Evolutionary conservation across 2,888 invertebrate genomes (phyloP).

Genomic region (Amphipoea oculea): DNA sequence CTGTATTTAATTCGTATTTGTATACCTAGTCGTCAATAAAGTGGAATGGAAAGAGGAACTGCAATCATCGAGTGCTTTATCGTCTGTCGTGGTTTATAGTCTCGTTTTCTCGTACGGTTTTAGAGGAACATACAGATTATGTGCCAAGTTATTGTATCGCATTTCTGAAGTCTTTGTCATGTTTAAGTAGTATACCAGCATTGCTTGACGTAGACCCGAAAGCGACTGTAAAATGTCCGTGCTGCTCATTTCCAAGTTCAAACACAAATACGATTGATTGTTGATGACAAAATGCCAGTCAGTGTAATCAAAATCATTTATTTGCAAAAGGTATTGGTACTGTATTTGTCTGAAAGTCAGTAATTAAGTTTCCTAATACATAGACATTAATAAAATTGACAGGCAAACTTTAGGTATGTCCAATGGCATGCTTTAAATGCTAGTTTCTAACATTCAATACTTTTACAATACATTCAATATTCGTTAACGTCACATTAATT

Average conservation of each 20-base stretch:
- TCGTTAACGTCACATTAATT: neutral
- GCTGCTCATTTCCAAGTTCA: neutral
- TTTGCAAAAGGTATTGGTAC: neutral
- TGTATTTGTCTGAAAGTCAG: neutral
- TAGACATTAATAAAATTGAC: neutral
- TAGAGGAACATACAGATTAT: neutral
- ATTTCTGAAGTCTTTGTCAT: neutral
- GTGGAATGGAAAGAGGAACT: neutral
- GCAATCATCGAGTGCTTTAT: neutral
- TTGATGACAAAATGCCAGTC: neutral
- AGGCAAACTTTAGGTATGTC: neutral
- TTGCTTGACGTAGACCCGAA: neutral
- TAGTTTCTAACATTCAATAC: neutral
- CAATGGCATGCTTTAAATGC: neutral
- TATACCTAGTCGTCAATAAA: neutral
- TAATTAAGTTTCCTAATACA: neutral
- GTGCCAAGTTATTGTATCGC: neutral
- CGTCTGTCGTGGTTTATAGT: neutral
- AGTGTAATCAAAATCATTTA: neutral
- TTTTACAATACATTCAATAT: neutral
- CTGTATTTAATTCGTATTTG: slow-evolving; percentile 9
- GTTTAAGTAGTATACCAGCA: neutral
- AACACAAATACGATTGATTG: neutral
- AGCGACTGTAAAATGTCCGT: neutral
- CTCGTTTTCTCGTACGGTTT: neutral